Evolutionary conservation across 2,113 vertebrate genomes (phyloP).

Genomic region (Labeo catla): DNA sequence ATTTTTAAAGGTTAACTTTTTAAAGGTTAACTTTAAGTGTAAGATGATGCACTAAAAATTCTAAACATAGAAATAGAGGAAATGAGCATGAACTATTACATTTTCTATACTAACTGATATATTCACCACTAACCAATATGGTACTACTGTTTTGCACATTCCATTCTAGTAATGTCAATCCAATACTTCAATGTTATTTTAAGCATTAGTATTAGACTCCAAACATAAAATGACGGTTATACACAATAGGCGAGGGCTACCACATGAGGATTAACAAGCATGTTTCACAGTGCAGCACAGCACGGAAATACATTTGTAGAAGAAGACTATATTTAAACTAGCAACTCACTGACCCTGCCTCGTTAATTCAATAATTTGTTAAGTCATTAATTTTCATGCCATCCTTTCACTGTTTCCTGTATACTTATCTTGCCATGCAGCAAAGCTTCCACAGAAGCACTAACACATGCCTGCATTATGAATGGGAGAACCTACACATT

Average conservation of each 20-base stretch:
- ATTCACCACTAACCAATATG: neutral
- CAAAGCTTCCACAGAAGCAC: conserved; percentile 13
- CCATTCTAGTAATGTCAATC: neutral
- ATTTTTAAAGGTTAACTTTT: no score
- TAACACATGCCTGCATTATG: conserved; percentile 40
- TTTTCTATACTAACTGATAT: neutral
- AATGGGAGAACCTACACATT: conserved; percentile 34
- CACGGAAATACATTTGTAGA: neutral
- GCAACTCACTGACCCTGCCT: neutral
- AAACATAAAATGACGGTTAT: neutral
- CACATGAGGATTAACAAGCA: no score
- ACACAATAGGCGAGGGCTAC: no score
- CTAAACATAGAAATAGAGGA: neutral
- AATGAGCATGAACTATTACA: neutral
- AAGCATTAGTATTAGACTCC: neutral
- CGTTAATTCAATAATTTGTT: conserved; percentile 1
- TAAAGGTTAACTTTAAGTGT: no score
- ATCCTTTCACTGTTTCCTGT: neutral
- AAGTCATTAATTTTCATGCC: conserved; percentile 17
- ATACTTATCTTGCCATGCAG: neutral
- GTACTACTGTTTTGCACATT: neutral
- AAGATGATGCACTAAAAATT: no score
- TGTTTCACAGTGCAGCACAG: neutral
- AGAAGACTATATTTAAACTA: neutral
- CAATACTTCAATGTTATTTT: neutral